A percentile compares a stretch with the other conserved stretches of the same genome.
Evolutionary conservation across 2,888 invertebrate genomes (phyloP).

Genomic region (Acanthoscelides obtectus): DNA sequence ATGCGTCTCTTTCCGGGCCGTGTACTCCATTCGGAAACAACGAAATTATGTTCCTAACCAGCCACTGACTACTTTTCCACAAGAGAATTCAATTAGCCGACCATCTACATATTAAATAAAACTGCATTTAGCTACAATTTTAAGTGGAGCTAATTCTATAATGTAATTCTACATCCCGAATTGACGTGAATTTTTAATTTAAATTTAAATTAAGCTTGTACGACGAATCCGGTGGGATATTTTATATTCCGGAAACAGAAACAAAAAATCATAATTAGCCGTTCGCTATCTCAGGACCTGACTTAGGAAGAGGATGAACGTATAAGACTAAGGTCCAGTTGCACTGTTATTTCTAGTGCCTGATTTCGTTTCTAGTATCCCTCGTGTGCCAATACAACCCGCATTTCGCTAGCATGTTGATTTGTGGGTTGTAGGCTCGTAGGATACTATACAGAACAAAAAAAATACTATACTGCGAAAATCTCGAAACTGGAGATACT

Average conservation of each 20-base stretch:
- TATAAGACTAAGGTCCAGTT: no score
- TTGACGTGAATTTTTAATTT: conserved; percentile 8
- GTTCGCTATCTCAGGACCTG: neutral
- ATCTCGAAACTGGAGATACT: no score
- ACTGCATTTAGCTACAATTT: neutral
- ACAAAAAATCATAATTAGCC: neutral
- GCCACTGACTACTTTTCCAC: neutral
- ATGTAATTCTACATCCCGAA: conserved; percentile 5
- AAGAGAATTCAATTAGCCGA: neutral
- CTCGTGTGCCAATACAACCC: no score
- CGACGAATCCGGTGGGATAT: neutral
- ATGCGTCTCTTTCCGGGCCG: neutral
- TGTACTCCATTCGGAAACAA: neutral
- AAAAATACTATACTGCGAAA: no score
- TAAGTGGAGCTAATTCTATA: conserved; percentile 1
- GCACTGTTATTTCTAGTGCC: no score
- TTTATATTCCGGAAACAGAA: neutral
- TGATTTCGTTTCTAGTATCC: no score
- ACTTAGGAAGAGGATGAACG: neutral
- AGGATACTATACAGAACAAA: no score
- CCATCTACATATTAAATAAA: conserved; percentile 3
- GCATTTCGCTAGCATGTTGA: no score
- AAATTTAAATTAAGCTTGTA: conserved; percentile 4
- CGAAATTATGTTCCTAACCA: neutral
- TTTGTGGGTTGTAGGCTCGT: no score